Evolutionary conservation across 2,113 vertebrate genomes (phyloP).

Genomic region (Boulengeromyrus knoepffleri): DNA sequence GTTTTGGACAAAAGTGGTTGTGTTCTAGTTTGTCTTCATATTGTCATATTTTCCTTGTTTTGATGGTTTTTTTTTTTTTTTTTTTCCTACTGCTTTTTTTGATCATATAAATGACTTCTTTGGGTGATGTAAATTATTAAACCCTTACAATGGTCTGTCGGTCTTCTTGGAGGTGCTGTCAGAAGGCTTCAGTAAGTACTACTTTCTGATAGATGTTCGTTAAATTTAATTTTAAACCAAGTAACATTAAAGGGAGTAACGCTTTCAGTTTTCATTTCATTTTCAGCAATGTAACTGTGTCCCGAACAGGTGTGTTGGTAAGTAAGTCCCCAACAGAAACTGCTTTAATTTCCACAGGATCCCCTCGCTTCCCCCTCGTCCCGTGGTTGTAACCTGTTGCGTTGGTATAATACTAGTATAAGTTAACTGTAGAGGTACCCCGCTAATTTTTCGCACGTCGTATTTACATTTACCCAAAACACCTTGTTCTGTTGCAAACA

Average conservation of each 20-base stretch:
- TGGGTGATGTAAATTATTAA: slow-evolving; percentile 27
- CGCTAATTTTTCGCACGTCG: neutral
- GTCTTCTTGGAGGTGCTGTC: neutral
- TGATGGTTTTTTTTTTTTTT: neutral
- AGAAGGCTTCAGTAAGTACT: neutral
- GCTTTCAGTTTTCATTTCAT: neutral
- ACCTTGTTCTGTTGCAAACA: neutral
- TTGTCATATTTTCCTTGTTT: neutral
- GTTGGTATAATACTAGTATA: neutral
- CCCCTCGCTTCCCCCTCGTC: neutral
- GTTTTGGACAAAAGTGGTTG: neutral
- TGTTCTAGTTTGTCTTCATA: neutral
- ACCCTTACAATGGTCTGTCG: neutral
- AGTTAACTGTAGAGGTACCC: neutral
- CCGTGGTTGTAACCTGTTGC: neutral
- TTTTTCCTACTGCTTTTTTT: slow-evolving; percentile 12
- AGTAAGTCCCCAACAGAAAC: neutral
- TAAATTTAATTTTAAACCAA: neutral
- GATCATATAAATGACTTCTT: neutral
- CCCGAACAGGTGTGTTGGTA: neutral
- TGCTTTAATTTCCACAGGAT: neutral
- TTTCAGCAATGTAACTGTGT: neutral
- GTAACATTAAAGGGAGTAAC: neutral
- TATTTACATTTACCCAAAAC: neutral
- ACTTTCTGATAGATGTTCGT: neutral